Conservation (phyloP, 2,797 vertebrate species). For the Chelonia mydas region DNA sequence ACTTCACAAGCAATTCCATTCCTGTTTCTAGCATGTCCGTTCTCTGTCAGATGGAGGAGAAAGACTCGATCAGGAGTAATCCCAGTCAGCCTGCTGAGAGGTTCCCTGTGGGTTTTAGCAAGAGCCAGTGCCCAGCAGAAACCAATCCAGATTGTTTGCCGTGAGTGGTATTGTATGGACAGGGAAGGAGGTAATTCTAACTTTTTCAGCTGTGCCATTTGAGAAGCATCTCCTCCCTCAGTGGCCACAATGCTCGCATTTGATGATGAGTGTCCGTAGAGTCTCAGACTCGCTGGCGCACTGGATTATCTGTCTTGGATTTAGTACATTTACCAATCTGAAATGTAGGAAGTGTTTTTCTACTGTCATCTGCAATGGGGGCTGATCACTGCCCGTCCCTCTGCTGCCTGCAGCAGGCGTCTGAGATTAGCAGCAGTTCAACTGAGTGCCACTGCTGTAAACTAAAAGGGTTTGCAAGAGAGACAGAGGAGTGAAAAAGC, state of each 20-base stretch:
- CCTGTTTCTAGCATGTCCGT: background rate
- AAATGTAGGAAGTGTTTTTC: slow-evolving; percentile 42
- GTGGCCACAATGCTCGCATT: background rate
- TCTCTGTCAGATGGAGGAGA: background rate
- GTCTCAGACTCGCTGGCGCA: slow-evolving; percentile 36
- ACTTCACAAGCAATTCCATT: background rate
- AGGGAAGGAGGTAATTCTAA: background rate
- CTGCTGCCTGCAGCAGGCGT: slow-evolving; percentile 58
- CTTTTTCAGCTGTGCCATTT: background rate
- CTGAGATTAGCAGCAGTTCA: slow-evolving; percentile 50
- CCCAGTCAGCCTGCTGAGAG: background rate
- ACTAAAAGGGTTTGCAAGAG: slow-evolving; percentile 31
- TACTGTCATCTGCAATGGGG: rapidly evolving
- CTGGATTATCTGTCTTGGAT: slow-evolving; percentile 41
- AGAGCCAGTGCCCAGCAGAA: background rate
- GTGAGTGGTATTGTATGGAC: rapidly evolving
- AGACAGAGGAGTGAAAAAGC: slow-evolving; percentile 37
- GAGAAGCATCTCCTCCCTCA: background rate
- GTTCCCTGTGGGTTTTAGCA: background rate
- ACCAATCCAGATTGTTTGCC: background rate
- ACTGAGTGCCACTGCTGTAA: slow-evolving; percentile 31
- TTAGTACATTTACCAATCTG: slow-evolving; percentile 22
- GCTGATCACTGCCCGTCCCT: slow-evolving; percentile 11
- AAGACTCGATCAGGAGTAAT: background rate
- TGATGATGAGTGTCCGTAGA: background rate